phyloP scores from a whole-genome alignment of 2,797 vertebrate species.

The Heliangelus exortis region DNA sequence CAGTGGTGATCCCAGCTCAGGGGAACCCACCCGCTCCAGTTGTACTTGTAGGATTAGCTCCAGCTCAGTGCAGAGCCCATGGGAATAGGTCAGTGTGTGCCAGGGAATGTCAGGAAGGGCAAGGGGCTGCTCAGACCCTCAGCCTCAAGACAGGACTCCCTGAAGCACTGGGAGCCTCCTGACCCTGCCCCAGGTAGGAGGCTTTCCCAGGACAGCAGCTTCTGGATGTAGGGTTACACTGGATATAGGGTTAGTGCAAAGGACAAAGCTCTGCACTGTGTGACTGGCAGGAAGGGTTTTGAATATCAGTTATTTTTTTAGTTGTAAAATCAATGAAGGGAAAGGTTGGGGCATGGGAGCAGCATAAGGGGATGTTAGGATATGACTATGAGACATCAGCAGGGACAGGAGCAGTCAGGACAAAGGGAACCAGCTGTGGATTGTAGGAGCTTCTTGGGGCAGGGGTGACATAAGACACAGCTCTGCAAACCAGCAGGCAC shows the following conservation, averaged over 20 bases:
- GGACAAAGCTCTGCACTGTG: background rate
- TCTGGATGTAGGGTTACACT: background rate
- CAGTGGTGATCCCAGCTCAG: background rate
- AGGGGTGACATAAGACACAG: background rate
- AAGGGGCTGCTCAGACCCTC: background rate
- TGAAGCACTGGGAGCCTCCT: background rate
- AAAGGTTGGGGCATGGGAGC: background rate
- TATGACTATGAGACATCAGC: background rate
- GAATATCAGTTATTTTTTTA: background rate
- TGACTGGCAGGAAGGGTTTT: background rate
- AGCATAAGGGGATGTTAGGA: background rate
- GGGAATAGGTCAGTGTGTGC: background rate
- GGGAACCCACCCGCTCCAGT: background rate
- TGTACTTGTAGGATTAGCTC: background rate
- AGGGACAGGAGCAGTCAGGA: background rate
- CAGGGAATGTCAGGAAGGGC: background rate
- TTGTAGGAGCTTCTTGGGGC: background rate
- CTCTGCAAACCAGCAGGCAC: background rate
- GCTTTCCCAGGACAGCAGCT: background rate
- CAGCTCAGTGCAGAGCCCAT: background rate
- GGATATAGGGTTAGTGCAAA: fast-evolving
- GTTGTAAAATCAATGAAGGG: background rate
- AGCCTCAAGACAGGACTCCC: background rate
- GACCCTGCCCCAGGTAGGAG: background rate
- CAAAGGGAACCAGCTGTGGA: background rate